A percentile compares a stretch with the other conserved stretches of the same genome.
These are phyloP conservation scores for Teleopsis dalmanni DNA, from an alignment of 1,140 invertebrate genomes.

Conservation along the genomic window DNA sequence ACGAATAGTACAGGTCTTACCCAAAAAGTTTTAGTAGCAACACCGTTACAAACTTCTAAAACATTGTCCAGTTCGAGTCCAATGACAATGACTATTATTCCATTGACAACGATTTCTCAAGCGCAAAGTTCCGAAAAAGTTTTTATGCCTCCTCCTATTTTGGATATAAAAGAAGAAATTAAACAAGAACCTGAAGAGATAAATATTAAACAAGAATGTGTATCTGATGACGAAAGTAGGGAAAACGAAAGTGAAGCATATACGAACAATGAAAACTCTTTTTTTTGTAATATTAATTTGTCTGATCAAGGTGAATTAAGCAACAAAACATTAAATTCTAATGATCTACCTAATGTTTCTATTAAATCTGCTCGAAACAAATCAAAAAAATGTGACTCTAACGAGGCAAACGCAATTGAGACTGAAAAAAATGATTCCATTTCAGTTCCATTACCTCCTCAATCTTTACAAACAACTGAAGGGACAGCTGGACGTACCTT, in stretches of 20 bases:
- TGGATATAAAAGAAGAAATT: slow-evolving; percentile 36
- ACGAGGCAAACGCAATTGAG: too few relatives aligned
- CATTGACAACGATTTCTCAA: slow-evolving; percentile 30
- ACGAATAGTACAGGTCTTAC: slow-evolving; percentile 24
- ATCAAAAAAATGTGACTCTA: too few relatives aligned
- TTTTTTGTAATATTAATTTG: too few relatives aligned
- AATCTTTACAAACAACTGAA: background rate
- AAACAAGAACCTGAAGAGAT: slow-evolving; percentile 27
- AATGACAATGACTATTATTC: slow-evolving; percentile 41
- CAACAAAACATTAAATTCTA: too few relatives aligned
- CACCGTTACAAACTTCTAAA: slow-evolving; percentile 27
- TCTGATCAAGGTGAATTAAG: too few relatives aligned
- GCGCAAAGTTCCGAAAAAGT: slow-evolving; percentile 6
- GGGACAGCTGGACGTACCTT: background rate
- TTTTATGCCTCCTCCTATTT: slow-evolving; percentile 25
- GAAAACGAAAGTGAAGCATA: background rate
- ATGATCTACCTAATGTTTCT: too few relatives aligned
- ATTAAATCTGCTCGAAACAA: too few relatives aligned
- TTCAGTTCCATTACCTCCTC: background rate
- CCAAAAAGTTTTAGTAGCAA: slow-evolving; percentile 36
- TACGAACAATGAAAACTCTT: background rate
- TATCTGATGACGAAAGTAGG: slow-evolving; percentile 10
- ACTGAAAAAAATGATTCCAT: background rate
- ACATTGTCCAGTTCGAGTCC: slow-evolving; percentile 16
- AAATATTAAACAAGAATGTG: slow-evolving; percentile 11